phyloP scores from a whole-genome alignment of 1,140 invertebrate species.

The Caenorhabditis briggsae region DNA sequence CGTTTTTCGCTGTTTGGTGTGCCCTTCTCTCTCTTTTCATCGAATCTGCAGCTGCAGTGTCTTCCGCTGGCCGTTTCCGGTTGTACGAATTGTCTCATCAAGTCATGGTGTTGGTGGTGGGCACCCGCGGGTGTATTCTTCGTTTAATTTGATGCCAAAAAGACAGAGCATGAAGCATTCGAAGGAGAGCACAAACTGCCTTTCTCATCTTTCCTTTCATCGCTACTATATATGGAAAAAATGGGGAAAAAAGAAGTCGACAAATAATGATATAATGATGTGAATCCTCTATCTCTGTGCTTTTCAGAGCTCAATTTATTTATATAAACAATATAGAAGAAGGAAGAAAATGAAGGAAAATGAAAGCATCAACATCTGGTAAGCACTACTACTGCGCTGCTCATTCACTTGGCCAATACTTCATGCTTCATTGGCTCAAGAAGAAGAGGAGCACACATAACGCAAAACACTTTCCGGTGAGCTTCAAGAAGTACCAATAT shows the following conservation, averaged over 20 bases:
- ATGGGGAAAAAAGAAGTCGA: too few species aligned
- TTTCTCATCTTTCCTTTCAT: too few species aligned
- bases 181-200: too few species aligned
- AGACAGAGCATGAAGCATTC: neutral
- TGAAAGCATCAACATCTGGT: neutral
- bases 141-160: conserved; percentile 30
- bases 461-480: neutral
- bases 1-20: neutral
- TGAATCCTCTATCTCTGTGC: too few species aligned
- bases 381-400: neutral
- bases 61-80: conserved; percentile 41
- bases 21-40: neutral
- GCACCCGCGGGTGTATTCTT: neutral
- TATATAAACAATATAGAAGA: conserved; percentile 1
- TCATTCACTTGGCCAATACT: neutral
- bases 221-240: too few species aligned
- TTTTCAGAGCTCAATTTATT: neutral
- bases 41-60: conserved; percentile 15
- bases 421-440: conserved; percentile 9
- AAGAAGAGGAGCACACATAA: neutral
- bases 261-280: too few species aligned
- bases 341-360: neutral
- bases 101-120: conserved; percentile 26
- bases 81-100: conserved; percentile 55
- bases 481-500: neutral